Percentiles rank a stretch among this genome's conserved stretches.
These are phyloP conservation scores for Hirtodrosophila duncani DNA, from an alignment of 2,888 invertebrate genomes.

Conservation along the genomic window DNA sequence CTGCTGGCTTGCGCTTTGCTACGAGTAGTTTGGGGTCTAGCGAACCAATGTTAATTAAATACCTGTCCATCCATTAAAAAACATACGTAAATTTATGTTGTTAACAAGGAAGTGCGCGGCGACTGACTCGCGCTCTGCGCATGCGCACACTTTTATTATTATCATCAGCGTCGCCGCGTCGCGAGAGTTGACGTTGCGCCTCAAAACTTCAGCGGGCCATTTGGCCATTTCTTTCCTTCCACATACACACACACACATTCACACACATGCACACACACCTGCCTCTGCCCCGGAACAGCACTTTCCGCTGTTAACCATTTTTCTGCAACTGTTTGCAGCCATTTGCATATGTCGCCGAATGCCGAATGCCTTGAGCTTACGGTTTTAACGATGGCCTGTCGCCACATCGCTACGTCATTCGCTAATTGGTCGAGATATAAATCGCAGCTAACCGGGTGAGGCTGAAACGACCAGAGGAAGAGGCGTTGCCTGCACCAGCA, in stretches of 20 bases:
- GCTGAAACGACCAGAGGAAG: slow-evolving; percentile 34
- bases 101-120: slow-evolving; percentile 70
- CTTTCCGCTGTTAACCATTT: slow-evolving; percentile 4
- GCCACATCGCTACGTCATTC: slow-evolving; percentile 63
- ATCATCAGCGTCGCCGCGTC: slow-evolving; percentile 36
- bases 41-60: slow-evolving; percentile 68
- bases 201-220: slow-evolving; percentile 38
- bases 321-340: slow-evolving; percentile 32
- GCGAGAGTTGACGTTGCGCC: slow-evolving; percentile 10
- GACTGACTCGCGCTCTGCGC: no score
- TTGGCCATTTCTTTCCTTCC: slow-evolving; percentile 39
- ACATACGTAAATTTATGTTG: slow-evolving; percentile 71
- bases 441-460: slow-evolving; percentile 53
- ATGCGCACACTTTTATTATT: slow-evolving; percentile 70
- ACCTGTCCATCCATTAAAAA: slow-evolving; percentile 66
- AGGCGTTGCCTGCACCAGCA: slow-evolving; percentile 49
- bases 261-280: background rate
- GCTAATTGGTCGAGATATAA: slow-evolving; percentile 66
- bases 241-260: slow-evolving; percentile 1
- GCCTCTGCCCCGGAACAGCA: background rate
- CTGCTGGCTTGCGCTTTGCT: slow-evolving; percentile 5
- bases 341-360: slow-evolving; percentile 61
- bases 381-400: slow-evolving; percentile 54
- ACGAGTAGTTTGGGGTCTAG: slow-evolving; percentile 22
- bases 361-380: slow-evolving; percentile 36